phyloP scores from a whole-genome alignment of 1,140 invertebrate species.

The Gryon sp. region DNA sequence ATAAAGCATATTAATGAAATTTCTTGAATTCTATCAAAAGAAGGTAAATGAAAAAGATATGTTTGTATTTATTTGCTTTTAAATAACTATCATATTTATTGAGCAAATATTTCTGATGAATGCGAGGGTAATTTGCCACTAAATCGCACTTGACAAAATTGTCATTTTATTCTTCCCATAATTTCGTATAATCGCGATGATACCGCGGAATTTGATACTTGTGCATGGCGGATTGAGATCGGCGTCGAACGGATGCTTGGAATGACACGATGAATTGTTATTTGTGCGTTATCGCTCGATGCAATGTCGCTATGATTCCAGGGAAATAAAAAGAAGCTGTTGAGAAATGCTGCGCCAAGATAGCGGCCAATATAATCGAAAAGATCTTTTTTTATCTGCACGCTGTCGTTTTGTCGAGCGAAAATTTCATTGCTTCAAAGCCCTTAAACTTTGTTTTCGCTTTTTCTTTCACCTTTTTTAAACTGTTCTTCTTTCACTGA shows the following conservation, averaged over 20 bases:
- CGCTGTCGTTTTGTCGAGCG: neutral
- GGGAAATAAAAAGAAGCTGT: slow-evolving; percentile 52
- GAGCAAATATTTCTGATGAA: slow-evolving; percentile 9
- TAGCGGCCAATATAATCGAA: slow-evolving; percentile 42
- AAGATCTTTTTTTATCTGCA: slow-evolving; percentile 21
- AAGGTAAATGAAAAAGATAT: too few species aligned
- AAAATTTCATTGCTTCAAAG: neutral
- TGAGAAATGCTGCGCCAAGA: slow-evolving; percentile 34
- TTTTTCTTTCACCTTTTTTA: too few species aligned
- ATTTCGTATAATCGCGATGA: slow-evolving; percentile 34
- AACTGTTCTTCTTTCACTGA: too few species aligned
- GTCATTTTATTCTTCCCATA: neutral
- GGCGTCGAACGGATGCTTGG: slow-evolving; percentile 17
- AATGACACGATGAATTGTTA: slow-evolving; percentile 43
- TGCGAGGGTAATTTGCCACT: neutral
- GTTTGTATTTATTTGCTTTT: too few species aligned
- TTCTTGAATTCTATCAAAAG: too few species aligned
- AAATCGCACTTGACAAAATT: slow-evolving; percentile 3
- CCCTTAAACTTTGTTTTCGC: slow-evolving; percentile 7
- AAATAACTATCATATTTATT: too few species aligned
- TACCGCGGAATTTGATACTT: slow-evolving; percentile 30
- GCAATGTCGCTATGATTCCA: slow-evolving; percentile 20
- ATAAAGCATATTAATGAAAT: too few species aligned
- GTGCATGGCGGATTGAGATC: slow-evolving; percentile 12
- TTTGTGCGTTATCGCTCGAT: slow-evolving; percentile 46